Conservation (phyloP, 2,113 vertebrate species). For the Tapirus terrestris region DNA sequence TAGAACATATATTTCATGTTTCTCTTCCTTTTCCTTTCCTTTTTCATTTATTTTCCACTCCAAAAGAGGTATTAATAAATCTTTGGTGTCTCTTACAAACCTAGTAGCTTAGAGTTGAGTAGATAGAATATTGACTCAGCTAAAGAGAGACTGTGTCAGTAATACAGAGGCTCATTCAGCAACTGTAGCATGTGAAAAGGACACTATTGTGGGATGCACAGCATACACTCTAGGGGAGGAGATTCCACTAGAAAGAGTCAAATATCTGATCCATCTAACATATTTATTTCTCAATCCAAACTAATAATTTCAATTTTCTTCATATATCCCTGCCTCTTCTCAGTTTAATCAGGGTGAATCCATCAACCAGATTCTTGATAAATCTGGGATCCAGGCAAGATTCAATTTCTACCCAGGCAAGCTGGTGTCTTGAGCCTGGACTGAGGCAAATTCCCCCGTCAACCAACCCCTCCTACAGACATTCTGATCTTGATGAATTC, state of each 20-base stretch:
- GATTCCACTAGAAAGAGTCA: neutral
- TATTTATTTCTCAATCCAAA: neutral
- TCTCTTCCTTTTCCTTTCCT: neutral
- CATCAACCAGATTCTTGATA: neutral
- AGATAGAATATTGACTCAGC: neutral
- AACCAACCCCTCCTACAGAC: neutral
- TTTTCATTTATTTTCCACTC: neutral
- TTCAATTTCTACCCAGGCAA: neutral
- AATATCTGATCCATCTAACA: neutral
- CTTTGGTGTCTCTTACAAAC: neutral
- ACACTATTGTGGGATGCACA: accelerated
- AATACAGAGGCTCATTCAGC: neutral
- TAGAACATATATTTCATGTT: neutral
- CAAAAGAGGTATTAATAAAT: neutral
- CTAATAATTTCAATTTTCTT: neutral
- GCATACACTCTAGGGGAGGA: neutral
- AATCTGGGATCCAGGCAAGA: neutral
- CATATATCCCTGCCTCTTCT: neutral
- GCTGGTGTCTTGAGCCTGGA: neutral
- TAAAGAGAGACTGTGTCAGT: neutral
- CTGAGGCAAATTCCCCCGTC: neutral
- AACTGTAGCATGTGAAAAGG: neutral
- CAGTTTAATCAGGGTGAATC: neutral
- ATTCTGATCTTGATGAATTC: neutral
- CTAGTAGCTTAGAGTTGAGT: neutral